Evolutionary conservation across 2,888 invertebrate genomes (phyloP).

Genomic region (Drosophila mimetica): DNA sequence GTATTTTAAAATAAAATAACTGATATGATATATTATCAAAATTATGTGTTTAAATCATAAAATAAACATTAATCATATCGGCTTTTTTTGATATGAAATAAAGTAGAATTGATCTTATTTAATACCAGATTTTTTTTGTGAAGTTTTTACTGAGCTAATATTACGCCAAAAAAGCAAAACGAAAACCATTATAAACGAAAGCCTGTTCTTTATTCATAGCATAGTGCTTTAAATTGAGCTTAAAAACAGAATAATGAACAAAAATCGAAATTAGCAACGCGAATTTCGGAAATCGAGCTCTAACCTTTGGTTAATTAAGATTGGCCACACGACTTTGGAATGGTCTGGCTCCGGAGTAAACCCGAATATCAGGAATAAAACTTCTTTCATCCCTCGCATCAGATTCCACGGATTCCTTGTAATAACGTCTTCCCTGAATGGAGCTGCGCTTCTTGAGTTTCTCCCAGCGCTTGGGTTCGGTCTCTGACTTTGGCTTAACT

Average conservation of each 20-base stretch:
- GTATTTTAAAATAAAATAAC: no score
- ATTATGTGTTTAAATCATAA: no score
- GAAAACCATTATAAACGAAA: not conserved
- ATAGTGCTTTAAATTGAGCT: not conserved
- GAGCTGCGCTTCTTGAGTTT: constrained; percentile 62
- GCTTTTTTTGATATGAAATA: no score
- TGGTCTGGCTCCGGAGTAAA: constrained; percentile 34
- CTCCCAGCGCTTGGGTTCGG: constrained; percentile 37
- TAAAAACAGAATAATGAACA: not conserved
- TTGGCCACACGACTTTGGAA: constrained; percentile 56
- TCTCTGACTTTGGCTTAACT: no score
- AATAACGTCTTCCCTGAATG: not conserved
- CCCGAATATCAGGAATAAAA: constrained; percentile 14
- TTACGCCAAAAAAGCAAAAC: not conserved
- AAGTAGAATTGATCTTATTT: no score
- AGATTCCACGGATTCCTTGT: constrained; percentile 3
- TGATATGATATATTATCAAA: no score
- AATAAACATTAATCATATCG: no score
- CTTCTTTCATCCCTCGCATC: not conserved
- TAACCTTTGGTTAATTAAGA: constrained; percentile 35
- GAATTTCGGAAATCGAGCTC: no score
- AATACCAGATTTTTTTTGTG: no score
- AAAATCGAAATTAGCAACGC: not conserved
- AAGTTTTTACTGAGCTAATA: not conserved
- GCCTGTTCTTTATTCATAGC: not conserved